These are phyloP conservation scores for Hesperophylax magnus DNA, from an alignment of 1,140 invertebrate genomes.

Conservation along the genomic window DNA sequence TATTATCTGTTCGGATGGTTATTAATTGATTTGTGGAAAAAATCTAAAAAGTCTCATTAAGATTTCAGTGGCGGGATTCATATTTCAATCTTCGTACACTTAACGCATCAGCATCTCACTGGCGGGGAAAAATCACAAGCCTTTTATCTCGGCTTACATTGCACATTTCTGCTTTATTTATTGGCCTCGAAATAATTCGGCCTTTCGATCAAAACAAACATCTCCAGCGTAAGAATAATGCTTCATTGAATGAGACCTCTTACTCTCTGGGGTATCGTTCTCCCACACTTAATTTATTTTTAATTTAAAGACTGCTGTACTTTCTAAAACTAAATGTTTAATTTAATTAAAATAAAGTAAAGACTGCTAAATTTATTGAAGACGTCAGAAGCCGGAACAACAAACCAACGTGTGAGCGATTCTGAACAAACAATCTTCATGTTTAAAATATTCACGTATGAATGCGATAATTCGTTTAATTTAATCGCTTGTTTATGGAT, in stretches of 20 bases:
- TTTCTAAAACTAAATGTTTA: too few species aligned
- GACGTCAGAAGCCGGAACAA: too few species aligned
- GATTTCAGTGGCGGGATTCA: not conserved
- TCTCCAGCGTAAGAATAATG: not conserved
- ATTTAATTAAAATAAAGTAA: too few species aligned
- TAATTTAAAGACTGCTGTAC: too few species aligned
- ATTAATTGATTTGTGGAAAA: slow-evolving; percentile 10
- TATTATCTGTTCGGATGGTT: not conserved
- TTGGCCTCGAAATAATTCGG: slow-evolving; percentile 13
- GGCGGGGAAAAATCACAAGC: not conserved
- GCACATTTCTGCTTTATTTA: slow-evolving; percentile 11
- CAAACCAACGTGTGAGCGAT: too few species aligned
- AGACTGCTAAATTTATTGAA: too few species aligned
- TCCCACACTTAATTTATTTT: too few species aligned
- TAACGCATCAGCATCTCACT: not conserved
- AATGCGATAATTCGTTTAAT: too few species aligned
- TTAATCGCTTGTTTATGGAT: too few species aligned
- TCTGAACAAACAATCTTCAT: too few species aligned
- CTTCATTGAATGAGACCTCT: not conserved
- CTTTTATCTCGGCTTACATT: not conserved
- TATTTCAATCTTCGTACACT: slow-evolving; percentile 16
- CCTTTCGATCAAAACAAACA: slow-evolving; percentile 21
- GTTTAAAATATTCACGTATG: too few species aligned
- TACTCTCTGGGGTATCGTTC: too few species aligned
- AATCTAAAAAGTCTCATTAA: not conserved